Conservation (phyloP, 2,888 invertebrate genomes). For the Homarus gammarus region DNA sequence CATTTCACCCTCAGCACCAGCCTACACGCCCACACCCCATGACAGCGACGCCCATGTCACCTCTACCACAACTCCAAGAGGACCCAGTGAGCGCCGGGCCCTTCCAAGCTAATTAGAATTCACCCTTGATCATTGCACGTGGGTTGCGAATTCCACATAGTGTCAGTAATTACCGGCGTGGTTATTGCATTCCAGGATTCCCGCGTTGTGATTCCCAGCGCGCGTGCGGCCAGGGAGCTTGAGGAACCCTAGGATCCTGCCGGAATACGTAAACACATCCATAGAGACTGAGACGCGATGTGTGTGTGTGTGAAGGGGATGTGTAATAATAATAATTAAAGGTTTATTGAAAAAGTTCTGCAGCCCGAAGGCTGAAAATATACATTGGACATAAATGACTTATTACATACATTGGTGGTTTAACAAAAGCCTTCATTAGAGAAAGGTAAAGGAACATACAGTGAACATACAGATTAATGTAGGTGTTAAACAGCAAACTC, state of each 20-base stretch:
- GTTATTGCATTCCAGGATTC: slow-evolving; percentile 18
- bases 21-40: not conserved
- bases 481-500: too few species aligned
- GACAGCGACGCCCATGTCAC: not conserved
- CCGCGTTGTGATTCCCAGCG: slow-evolving; percentile 8
- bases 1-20: not conserved
- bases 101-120: not conserved
- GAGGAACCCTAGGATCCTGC: not conserved
- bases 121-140: not conserved
- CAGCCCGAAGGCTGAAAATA: too few species aligned
- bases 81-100: too few species aligned
- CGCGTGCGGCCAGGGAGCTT: not conserved
- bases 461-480: too few species aligned
- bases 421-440: too few species aligned
- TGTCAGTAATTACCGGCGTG: not conserved
- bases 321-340: too few species aligned
- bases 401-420: too few species aligned
- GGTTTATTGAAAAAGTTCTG: too few species aligned
- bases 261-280: not conserved
- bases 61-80: too few species aligned
- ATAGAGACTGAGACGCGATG: not conserved
- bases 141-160: slow-evolving; percentile 1
- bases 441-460: too few species aligned
- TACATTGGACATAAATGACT: too few species aligned
- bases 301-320: too few species aligned